Base-by-base conservation (phyloP, 2,113 vertebrate genomes). In the Aix galericulata region DNA sequence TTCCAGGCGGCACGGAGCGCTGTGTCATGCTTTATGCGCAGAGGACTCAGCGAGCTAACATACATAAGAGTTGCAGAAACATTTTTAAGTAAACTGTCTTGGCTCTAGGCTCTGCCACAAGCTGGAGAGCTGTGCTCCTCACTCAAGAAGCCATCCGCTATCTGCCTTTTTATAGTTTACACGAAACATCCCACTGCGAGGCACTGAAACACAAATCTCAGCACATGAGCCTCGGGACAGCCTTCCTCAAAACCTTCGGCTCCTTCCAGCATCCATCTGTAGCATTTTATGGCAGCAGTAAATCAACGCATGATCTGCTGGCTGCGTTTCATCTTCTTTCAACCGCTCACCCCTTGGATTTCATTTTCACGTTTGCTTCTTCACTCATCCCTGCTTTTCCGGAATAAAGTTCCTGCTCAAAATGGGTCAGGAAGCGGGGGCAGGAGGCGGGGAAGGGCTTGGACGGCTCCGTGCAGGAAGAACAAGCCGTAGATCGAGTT, bases 21-120 rank as follows among this genome's bases (percentile, higher is more conserved):
- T 11, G 3, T 32, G 62, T 59, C 0, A 0, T 31, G 8, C 26
- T 86, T 74, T 5, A 6, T 2, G 18, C 0, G 1, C 63, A 21
- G n/a, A 44, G 40, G 69, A 71, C 55, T 69, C 34, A 34, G 44
- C 50, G 46, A 59, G 64, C 18, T 13, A 7, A 63, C 0, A 3
- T 1, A 2, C 8, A 0, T 0, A 8, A 8, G 53, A 68, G 42
- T 1, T n/a, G 38, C 80, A 85, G 78, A 56, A 72, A 15, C n/a
- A n/a, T 26, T 59, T 36, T 31, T 1, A 59, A 77, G 29, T 3
- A 2, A 82, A 22, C 15, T 36, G 7, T 3, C 20, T 6, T 20
- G 40, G 72, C 42, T 91, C 44, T 2, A 88, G 31, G 27, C 31
- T 67, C 40, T 55, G 71, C 63, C 17, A 56, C 67, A 73, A 64